Percentiles rank a stretch among this genome's conserved stretches.
Conservation (phyloP, 1,140 invertebrate species). For the Hylaeus volcanicus region DNA sequence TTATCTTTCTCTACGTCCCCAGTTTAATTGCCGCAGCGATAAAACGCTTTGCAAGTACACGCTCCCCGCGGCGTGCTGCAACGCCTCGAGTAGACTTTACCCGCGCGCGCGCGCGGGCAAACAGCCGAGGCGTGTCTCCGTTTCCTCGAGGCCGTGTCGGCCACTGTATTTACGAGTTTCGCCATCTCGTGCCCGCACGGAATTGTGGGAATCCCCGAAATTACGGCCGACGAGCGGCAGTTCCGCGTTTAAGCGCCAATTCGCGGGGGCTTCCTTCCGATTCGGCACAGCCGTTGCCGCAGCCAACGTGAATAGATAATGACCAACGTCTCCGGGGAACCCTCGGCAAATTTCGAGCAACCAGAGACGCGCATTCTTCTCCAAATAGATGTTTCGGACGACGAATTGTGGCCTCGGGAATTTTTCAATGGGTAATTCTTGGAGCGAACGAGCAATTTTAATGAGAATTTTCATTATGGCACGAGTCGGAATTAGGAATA, state of each 20-base stretch:
- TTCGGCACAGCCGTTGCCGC: neutral
- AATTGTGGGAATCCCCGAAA: constrained; percentile 17
- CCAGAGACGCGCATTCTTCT: too few relatives aligned
- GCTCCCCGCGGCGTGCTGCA: constrained; percentile 4
- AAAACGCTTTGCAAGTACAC: constrained; percentile 25
- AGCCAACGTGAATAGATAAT: neutral
- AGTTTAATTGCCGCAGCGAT: constrained; percentile 20
- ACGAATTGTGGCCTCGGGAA: too few relatives aligned
- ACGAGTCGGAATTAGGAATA: too few relatives aligned
- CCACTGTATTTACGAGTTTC: constrained; percentile 17
- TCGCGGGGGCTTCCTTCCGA: neutral
- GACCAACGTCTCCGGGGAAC: too few relatives aligned
- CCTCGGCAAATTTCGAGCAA: too few relatives aligned
- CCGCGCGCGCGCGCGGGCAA: constrained; percentile 12
- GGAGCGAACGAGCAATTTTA: too few relatives aligned
- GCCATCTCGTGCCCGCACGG: neutral
- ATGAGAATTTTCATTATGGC: too few relatives aligned
- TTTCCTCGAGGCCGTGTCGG: constrained; percentile 30
- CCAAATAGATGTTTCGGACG: too few relatives aligned
- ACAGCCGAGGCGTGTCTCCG: constrained; percentile 49
- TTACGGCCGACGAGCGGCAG: constrained; percentile 13
- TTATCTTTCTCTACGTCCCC: constrained; percentile 16
- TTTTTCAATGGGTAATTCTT: too few relatives aligned
- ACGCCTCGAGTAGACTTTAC: constrained; percentile 6
- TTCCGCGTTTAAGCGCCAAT: constrained; percentile 3